Base-by-base conservation (phyloP, 2,888 invertebrate species). In the Melieria picta region DNA sequence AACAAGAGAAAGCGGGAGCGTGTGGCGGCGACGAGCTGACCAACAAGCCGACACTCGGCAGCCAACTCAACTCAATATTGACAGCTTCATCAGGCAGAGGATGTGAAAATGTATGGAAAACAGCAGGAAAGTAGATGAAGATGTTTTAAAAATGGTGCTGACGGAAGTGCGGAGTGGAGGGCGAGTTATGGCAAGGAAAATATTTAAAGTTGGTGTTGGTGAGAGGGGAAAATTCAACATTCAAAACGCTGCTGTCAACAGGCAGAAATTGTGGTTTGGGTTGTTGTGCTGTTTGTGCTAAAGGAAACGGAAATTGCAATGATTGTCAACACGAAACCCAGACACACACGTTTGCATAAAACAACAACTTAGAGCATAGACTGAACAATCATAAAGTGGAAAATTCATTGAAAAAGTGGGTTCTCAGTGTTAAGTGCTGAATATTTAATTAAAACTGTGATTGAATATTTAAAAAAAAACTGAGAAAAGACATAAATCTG, bases 51-150 rank as follows among this genome's bases (percentile, higher is more conserved):
- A 13, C 45, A 45, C 13, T n/a, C 42, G 7, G 48, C 62, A 47
- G 4, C 46, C 62, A 46, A 47, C 30, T 45, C 42, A 7, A 10
- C 42, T 50, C 16, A 67, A 45, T 67, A 67, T 67, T 67, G 67
- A 67, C 67, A 67, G 52, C 60, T 67, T 67, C 67, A 67, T 67
- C 67, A 61, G 45, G 67, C 60, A 60, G 61, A 61, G 67, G 67
- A 67, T 50, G 67, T 67, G 67, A 58, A 60, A 50, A 50, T 50
- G 45, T 60, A 60, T 61, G 67, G 5, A 43, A 52, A 11, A 42
- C n/a, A 57, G 42, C 16, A 58, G 47, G 48, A 65, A 56, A 56
- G 65, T 56, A 46, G 57, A 66, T 50, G 10, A 61, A 52, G 45
- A 16, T 52, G 11, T 67, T 10, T 7, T 16, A 52, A 45, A 16